phyloP scores from a whole-genome alignment of 2,797 vertebrate genomes.

The Paguma larvata region DNA sequence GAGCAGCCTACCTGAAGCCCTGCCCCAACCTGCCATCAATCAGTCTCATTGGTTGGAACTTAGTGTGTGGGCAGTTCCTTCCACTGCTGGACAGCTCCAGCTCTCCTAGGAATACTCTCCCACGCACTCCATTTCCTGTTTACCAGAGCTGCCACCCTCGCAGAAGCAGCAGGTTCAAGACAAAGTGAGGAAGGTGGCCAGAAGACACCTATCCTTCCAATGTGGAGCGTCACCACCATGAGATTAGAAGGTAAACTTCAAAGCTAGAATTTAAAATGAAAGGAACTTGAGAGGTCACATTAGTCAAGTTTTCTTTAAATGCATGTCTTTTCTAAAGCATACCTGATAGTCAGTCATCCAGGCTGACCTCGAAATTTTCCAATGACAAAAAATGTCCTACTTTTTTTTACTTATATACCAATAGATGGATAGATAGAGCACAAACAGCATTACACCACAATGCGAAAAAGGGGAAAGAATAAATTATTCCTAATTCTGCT shows the following conservation, averaged over 20 bases:
- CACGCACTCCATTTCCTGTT: not conserved
- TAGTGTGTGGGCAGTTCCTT: not conserved
- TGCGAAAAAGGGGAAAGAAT: not conserved
- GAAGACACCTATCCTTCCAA: not conserved
- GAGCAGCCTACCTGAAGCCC: not conserved
- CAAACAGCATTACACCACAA: not conserved
- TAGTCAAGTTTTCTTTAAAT: not conserved
- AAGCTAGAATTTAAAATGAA: not conserved
- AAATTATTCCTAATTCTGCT: not conserved
- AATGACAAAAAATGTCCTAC: not conserved
- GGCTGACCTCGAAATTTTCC: conserved; percentile 34
- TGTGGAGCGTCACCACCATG: too few relatives aligned
- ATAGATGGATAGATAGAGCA: not conserved
- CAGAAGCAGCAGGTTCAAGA: not conserved
- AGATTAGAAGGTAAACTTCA: not conserved
- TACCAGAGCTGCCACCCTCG: conserved; percentile 19
- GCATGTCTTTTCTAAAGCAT: not conserved
- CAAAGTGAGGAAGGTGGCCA: not conserved
- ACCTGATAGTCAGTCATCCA: not conserved
- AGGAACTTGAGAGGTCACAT: not conserved
- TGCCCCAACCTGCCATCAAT: not conserved
- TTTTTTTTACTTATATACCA: not conserved
- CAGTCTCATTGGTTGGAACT: not conserved
- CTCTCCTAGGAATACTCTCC: not conserved
- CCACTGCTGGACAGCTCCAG: conserved; percentile 72